phyloP scores from a whole-genome alignment of 2,113 vertebrate species.

The Butorides virescens region DNA sequence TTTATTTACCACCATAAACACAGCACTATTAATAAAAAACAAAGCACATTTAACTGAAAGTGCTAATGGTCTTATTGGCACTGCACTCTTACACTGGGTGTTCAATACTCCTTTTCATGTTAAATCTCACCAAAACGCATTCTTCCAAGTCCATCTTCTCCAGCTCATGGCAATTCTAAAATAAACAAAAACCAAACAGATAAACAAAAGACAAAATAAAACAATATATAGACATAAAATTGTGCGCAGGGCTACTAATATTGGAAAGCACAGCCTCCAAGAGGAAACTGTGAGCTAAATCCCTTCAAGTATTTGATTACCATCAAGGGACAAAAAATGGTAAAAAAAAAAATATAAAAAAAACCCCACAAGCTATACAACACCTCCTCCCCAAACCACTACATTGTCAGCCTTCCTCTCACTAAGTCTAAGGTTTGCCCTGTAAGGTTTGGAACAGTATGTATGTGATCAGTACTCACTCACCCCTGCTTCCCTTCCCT shows the following conservation, averaged over 20 bases:
- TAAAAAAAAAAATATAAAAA: not conserved
- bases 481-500: not conserved
- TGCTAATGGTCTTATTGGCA: not conserved
- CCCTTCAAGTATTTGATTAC: not conserved
- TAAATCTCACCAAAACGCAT: slow-evolving; percentile 87
- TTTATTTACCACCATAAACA: not conserved
- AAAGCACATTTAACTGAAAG: not conserved
- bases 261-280: not conserved
- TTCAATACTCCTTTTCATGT: not conserved
- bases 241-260: not conserved
- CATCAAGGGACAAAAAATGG: not conserved
- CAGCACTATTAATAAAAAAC: not conserved
- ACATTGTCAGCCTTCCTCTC: not conserved
- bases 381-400: not conserved
- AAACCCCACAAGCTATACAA: not conserved
- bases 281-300: not conserved
- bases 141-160: slow-evolving; percentile 97
- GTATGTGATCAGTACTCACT: not conserved
- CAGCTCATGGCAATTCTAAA: slow-evolving; percentile 90
- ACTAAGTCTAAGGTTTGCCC: not conserved
- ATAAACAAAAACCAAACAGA: not conserved
- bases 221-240: not conserved
- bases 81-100: not conserved
- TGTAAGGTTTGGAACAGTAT: not conserved
- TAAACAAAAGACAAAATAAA: not conserved